Evolutionary conservation across 2,797 vertebrate species (phyloP).

Genomic region (Bothrops alternatus): DNA sequence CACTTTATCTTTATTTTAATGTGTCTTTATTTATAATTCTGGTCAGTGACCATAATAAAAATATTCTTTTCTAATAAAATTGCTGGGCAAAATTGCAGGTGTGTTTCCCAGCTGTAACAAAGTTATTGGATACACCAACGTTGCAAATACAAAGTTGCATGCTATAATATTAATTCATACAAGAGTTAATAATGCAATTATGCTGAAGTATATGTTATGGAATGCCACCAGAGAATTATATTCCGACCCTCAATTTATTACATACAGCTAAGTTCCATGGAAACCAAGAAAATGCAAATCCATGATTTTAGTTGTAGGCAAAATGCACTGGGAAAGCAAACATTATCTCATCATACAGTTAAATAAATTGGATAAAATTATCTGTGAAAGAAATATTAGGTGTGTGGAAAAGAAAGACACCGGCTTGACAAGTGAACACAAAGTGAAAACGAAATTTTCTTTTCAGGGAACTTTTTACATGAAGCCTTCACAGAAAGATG

Average conservation of each 20-base stretch:
- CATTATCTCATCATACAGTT: constrained; percentile 9
- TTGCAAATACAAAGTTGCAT: not conserved
- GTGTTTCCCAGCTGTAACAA: not conserved
- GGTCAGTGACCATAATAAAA: not conserved
- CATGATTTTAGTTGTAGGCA: constrained; percentile 23
- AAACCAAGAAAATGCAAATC: not conserved
- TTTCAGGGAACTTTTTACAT: not conserved
- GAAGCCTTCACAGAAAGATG: not conserved
- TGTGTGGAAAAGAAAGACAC: constrained; percentile 21
- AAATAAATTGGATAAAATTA: constrained; percentile 29
- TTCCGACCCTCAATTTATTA: not conserved
- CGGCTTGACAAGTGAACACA: constrained; percentile 34
- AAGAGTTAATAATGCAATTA: not conserved
- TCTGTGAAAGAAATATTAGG: constrained; percentile 26
- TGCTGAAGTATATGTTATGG: constrained; percentile 22
- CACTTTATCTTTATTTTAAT: not conserved
- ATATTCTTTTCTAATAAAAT: not conserved
- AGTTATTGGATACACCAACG: not conserved
- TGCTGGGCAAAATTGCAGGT: not conserved
- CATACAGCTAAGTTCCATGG: constrained; percentile 8
- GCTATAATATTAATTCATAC: constrained; percentile 11
- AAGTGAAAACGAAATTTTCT: constrained; percentile 32
- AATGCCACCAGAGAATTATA: not conserved
- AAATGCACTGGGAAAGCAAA: not conserved
- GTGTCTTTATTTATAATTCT: not conserved